Conservation (phyloP, 2,888 invertebrate species). For the Chironomus riparius region DNA sequence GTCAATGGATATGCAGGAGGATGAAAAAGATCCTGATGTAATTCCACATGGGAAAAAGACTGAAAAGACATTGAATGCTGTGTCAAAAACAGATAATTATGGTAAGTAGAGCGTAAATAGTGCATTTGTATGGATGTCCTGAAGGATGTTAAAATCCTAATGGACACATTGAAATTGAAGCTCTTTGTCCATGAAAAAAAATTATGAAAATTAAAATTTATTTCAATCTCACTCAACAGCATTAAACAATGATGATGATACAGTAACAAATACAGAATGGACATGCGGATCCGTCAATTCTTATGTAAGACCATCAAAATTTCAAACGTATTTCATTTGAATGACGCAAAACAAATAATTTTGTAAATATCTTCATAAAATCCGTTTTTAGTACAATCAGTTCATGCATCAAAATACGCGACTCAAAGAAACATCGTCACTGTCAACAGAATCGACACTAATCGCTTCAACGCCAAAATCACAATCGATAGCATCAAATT, state of each 20-base stretch:
- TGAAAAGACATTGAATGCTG: neutral
- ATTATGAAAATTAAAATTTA: neutral
- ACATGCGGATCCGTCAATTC: neutral
- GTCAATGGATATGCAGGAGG: constrained; percentile 33
- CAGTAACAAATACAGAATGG: neutral
- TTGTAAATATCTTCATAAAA: neutral
- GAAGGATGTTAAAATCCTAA: too few relatives aligned
- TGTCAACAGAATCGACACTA: constrained; percentile 5
- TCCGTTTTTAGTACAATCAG: constrained; percentile 13
- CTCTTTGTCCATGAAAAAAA: too few relatives aligned
- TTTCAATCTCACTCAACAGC: neutral
- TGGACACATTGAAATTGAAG: neutral
- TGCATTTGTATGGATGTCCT: too few relatives aligned
- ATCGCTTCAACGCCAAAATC: constrained; percentile 16
- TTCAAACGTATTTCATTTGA: constrained; percentile 13
- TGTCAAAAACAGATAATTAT: neutral
- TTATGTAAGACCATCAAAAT: constrained; percentile 21
- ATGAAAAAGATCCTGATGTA: constrained; percentile 55
- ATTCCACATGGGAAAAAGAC: constrained; percentile 56
- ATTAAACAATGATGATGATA: neutral
- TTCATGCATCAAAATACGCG: constrained; percentile 14
- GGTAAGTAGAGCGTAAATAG: neutral
- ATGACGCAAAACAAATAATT: neutral
- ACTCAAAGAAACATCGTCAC: constrained; percentile 19
- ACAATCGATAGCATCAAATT: constrained; percentile 3